phyloP scores from a whole-genome alignment of 2,797 vertebrate species.

The Gymnoscopelus braueri region DNA sequence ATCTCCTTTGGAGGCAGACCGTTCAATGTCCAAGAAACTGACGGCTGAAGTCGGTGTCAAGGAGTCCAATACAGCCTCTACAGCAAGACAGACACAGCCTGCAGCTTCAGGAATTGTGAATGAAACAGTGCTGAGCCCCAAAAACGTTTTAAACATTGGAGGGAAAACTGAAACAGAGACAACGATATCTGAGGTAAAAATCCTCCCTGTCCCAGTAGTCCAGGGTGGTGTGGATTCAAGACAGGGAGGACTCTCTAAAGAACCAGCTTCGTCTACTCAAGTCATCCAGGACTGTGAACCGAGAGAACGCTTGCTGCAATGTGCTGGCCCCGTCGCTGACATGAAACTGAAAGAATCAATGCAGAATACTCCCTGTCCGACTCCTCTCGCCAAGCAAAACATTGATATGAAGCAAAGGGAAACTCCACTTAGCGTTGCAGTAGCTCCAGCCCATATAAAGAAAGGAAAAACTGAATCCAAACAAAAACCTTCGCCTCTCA shows the following conservation, averaged over 20 bases:
- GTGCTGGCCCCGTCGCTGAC: background rate
- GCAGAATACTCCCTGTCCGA: slow-evolving; percentile 11
- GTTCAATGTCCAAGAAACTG: slow-evolving; percentile 45
- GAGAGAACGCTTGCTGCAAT: slow-evolving; percentile 28
- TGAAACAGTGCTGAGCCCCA: slow-evolving; percentile 50
- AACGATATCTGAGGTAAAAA: slow-evolving; percentile 50
- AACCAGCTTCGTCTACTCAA: slow-evolving; percentile 25
- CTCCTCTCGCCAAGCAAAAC: background rate
- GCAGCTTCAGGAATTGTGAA: slow-evolving; percentile 23
- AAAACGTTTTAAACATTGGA: slow-evolving; percentile 51
- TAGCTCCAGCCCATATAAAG: background rate
- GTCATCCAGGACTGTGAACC: slow-evolving; percentile 32
- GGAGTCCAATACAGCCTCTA: slow-evolving; percentile 29
- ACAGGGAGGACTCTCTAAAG: slow-evolving; percentile 52
- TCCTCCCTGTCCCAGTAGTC: slow-evolving; percentile 14
- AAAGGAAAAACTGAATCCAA: slow-evolving; percentile 55
- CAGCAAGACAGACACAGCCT: slow-evolving; percentile 41
- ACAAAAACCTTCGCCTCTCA: slow-evolving; percentile 52
- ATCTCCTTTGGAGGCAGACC: slow-evolving; percentile 28
- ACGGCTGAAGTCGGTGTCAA: slow-evolving; percentile 33
- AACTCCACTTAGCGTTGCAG: slow-evolving; percentile 38
- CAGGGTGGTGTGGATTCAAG: slow-evolving; percentile 52
- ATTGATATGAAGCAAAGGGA: slow-evolving; percentile 48
- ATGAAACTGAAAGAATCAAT: slow-evolving; percentile 35
- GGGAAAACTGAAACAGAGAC: slow-evolving; percentile 55